These are phyloP conservation scores for Neodon shergylaensis DNA, from an alignment of 2,113 vertebrate species.

Conservation along the genomic window DNA sequence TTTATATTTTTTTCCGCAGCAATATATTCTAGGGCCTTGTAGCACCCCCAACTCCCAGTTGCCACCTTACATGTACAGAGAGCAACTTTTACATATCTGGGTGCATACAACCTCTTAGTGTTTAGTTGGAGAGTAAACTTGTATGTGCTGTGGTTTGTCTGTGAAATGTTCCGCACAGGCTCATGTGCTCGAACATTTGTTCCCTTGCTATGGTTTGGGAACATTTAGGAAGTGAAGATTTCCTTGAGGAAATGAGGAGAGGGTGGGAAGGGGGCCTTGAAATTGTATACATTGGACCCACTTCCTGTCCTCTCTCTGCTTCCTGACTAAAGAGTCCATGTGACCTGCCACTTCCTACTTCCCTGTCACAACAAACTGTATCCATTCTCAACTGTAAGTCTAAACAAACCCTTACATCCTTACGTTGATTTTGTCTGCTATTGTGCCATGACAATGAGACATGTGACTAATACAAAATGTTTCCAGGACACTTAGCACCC, in stretches of 20 bases:
- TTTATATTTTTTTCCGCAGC: not conserved
- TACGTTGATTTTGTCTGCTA: no score
- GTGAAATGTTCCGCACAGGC: not conserved
- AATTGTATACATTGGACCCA: not conserved
- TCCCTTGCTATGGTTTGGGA: not conserved
- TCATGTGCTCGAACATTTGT: not conserved
- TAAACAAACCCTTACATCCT: not conserved
- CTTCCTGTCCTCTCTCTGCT: not conserved
- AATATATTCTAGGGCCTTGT: not conserved
- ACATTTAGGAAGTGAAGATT: not conserved
- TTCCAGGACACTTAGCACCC: not conserved
- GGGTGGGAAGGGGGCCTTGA: not conserved
- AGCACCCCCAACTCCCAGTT: not conserved
- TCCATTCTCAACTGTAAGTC: not conserved
- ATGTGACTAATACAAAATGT: not conserved
- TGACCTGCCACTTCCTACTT: not conserved
- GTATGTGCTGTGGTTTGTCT: not conserved
- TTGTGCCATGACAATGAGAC: not conserved
- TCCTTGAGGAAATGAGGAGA: not conserved
- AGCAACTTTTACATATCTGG: not conserved
- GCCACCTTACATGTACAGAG: not conserved
- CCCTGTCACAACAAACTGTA: not conserved
- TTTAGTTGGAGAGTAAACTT: slow-evolving; percentile 30
- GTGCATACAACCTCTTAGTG: not conserved
- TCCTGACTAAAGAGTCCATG: not conserved